Conservation (phyloP, 1,140 invertebrate species). For the Coenobita brevimanus region DNA sequence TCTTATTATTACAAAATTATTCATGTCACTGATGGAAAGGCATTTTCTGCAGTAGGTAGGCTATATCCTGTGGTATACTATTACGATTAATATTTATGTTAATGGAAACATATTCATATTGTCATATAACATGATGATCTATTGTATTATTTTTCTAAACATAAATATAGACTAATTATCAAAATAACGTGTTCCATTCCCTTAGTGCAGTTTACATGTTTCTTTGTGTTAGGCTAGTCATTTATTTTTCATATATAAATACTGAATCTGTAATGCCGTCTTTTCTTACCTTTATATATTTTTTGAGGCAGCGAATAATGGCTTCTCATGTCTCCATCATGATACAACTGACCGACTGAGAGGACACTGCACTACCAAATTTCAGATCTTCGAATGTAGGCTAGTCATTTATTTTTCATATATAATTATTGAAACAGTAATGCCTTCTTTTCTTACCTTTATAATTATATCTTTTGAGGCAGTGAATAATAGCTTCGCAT, state of each 20-base stretch:
- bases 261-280: not conserved
- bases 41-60: conserved; percentile 11
- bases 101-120: conserved; percentile 4
- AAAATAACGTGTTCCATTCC: not conserved
- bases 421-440: too few species aligned
- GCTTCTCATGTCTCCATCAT: conserved; percentile 46
- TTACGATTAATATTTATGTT: conserved; percentile 7
- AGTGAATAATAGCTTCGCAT: too few species aligned
- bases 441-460: too few species aligned
- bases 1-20: too few species aligned
- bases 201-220: conserved; percentile 2
- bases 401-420: too few species aligned
- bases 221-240: conserved; percentile 23
- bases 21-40: not conserved
- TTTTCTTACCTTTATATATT: conserved; percentile 45
- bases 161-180: not conserved
- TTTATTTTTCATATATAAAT: conserved; percentile 28
- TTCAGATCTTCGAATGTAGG: too few species aligned
- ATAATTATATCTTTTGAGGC: too few species aligned
- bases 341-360: conserved; percentile 31
- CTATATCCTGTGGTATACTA: conserved; percentile 19
- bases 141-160: conserved; percentile 6
- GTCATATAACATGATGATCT: conserved; percentile 22
- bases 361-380: too few species aligned
- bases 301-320: conserved; percentile 40